A percentile compares a stretch with the other conserved stretches of the same genome.
phyloP scores from a whole-genome alignment of 2,113 vertebrate species.

The Tursiops truncatus region DNA sequence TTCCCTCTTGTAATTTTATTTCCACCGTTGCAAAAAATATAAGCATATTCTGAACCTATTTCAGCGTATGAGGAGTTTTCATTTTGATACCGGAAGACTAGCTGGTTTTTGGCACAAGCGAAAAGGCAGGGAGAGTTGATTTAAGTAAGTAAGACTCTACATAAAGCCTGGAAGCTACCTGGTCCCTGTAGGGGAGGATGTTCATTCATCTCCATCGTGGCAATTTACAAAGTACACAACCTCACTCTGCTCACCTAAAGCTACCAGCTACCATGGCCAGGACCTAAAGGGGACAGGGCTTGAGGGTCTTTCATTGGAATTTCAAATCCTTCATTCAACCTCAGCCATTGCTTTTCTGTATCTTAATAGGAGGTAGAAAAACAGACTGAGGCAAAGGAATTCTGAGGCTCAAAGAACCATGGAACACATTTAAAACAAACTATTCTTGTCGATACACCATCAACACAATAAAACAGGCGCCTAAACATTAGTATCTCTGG shows the following conservation, averaged over 20 bases:
- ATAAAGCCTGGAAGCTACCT: background rate
- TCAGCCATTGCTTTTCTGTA: background rate
- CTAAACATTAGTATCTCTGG: background rate
- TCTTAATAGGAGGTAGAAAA: background rate
- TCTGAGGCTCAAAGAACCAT: background rate
- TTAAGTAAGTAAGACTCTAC: accelerated
- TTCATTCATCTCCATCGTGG: background rate
- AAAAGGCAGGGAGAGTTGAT: background rate
- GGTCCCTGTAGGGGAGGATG: no score
- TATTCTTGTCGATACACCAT: background rate
- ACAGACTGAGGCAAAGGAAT: background rate
- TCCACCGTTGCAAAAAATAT: background rate
- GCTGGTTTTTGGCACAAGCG: background rate
- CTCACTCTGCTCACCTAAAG: background rate
- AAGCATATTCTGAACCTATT: background rate
- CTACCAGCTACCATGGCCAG: no score
- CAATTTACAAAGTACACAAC: background rate
- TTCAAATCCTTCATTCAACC: background rate
- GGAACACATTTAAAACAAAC: background rate
- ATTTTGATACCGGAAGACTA: background rate
- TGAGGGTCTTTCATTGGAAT: background rate
- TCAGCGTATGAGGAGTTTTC: background rate
- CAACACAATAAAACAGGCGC: background rate
- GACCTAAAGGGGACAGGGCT: background rate
- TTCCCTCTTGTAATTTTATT: background rate